Evolutionary conservation across 1,140 invertebrate genomes (phyloP), one percentile per base, ranked within the genome.

Genomic region (Philopotamus ludificatus): DNA sequence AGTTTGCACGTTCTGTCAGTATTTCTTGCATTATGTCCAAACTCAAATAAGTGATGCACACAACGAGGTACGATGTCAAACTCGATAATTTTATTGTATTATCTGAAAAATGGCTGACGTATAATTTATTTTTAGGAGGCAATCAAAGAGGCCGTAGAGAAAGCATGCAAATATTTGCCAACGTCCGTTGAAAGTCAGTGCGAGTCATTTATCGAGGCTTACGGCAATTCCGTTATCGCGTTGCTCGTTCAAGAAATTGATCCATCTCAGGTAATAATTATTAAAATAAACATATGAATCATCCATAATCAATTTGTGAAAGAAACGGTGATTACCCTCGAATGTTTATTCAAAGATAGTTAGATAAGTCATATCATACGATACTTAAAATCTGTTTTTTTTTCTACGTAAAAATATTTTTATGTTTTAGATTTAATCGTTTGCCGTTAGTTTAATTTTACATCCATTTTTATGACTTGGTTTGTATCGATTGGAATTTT

Each of bases 211-310:
- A 81, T 95, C 7, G 79, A 89, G 15, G 81, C 83, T 62, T 93
- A 94, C 73, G 89, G 89, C 10, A 84, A 88, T 73, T 87, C 86
- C n/a, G 72, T 93, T 41, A 84, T 93, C 65, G 86, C 89, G 26
- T 73, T 94, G 60, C 74, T 94, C 9, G 86, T 85, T n/a, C 88
- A 93, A 74, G 84, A 90, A 77, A 86, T 94, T 41, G 90, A 94
- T 80, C 92, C 92, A 15, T 83, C 87, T 51, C 77, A 81, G 65
- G 85, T 90, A 70, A 34, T 34, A 34, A n/a, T n/a, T n/a, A n/a
- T n/a, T n/a, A n/a, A n/a, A n/a, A n/a, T n/a, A n/a, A n/a, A n/a
- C n/a, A n/a, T n/a, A n/a, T n/a, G n/a, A n/a, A n/a, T n/a, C n/a
- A n/a, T n/a, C n/a, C n/a, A n/a, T n/a, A n/a, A n/a, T n/a, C n/a